Evolutionary conservation across 2,888 invertebrate species (phyloP).

Genomic region (Caenorhabditis macrosperma): DNA sequence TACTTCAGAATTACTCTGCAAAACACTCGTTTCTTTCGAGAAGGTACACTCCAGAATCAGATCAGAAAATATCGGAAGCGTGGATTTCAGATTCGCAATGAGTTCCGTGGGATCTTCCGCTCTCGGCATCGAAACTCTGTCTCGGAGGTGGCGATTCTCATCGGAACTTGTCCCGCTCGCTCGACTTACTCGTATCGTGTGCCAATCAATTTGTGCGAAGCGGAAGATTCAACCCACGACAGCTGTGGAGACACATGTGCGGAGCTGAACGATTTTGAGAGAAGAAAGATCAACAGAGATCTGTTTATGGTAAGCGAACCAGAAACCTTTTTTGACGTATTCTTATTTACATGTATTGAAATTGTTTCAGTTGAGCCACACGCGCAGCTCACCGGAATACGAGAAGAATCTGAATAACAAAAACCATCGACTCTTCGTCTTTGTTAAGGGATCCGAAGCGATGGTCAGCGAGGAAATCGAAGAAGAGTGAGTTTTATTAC

Average conservation of each 20-base stretch:
- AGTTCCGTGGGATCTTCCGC: conserved; percentile 53
- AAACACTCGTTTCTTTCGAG: conserved; percentile 21
- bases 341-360: too few species aligned
- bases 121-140: conserved; percentile 45
- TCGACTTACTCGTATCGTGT: conserved; percentile 64
- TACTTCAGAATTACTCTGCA: background rate
- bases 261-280: conserved; percentile 49
- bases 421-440: conserved; percentile 59
- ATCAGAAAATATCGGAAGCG: too few species aligned
- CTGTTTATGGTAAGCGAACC: conserved; percentile 38
- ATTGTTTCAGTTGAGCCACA: conserved; percentile 13
- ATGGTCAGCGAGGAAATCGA: conserved; percentile 54
- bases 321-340: too few species aligned
- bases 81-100: conserved; percentile 60
- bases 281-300: conserved; percentile 52
- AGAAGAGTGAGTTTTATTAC: conserved; percentile 36
- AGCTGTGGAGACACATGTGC: conserved; percentile 58
- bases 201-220: conserved; percentile 56
- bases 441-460: conserved; percentile 44
- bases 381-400: background rate
- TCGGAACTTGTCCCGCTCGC: conserved; percentile 57
- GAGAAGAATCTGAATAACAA: conserved; percentile 33
- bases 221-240: conserved; percentile 40
- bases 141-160: conserved; percentile 45
- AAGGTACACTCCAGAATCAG: too few species aligned